Percentiles rank a stretch among this genome's conserved stretches.
Evolutionary conservation across 1,140 invertebrate species (phyloP).

Genomic region (Polypedilum vanderplanki): DNA sequence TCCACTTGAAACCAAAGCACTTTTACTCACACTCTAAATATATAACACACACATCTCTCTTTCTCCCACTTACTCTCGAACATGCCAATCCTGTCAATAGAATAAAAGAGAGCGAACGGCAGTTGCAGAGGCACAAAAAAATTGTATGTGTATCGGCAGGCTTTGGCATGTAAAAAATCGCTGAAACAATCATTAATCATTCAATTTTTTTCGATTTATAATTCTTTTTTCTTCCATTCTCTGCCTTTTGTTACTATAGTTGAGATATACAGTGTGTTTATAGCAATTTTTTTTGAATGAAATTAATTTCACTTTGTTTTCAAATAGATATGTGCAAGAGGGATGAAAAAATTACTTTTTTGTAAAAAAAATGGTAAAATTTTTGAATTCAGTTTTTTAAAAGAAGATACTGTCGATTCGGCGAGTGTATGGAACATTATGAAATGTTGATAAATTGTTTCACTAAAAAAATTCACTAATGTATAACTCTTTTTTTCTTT

Average conservation of each 20-base stretch:
- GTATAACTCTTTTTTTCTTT: too few relatives aligned
- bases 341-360: too few relatives aligned
- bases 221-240: not conserved
- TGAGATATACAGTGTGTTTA: not conserved
- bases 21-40: not conserved
- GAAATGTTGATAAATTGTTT: too few relatives aligned
- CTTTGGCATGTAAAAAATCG: constrained; percentile 14
- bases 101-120: not conserved
- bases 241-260: constrained; percentile 1
- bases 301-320: not conserved
- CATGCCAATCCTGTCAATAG: constrained; percentile 11
- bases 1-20: not conserved
- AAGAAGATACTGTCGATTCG: too few relatives aligned
- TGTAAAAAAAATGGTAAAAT: not conserved
- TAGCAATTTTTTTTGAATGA: not conserved
- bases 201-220: constrained; percentile 28
- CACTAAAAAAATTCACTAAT: too few relatives aligned
- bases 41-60: not conserved
- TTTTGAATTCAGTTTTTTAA: too few relatives aligned
- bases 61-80: not conserved
- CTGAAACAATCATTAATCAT: constrained; percentile 28
- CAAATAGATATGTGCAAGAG: not conserved
- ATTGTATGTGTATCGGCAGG: not conserved
- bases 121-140: not conserved
- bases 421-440: too few relatives aligned